Evolutionary conservation across 1,140 invertebrate genomes (phyloP), one percentile per base, ranked within the genome.

Genomic region (Camponotus floridanus): DNA sequence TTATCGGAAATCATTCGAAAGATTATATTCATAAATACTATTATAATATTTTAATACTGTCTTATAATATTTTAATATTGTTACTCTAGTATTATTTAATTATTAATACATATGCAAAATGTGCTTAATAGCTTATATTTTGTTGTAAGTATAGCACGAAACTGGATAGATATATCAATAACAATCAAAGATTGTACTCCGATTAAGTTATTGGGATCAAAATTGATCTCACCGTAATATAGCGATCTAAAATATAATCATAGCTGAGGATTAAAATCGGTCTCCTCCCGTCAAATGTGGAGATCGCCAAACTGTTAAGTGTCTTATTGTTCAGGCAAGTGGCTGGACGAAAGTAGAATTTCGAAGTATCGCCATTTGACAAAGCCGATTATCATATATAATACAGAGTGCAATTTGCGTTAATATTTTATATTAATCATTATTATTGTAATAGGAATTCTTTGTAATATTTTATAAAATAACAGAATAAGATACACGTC

Each of bases 321-420:
- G 94, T 95, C 94, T 95, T 95, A 95, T 94, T 93, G 94, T 95
- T 94, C 94, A 89, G 91, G 89, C 90, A 92, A 92, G 88, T 91
- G 91, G 91, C 93, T 94, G 92, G 93, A 92, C 90, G 89, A 92
- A 92, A 90, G 88, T 93, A 90, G 85, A 90, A 85, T 90, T 90
- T 90, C 21, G 73, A 83, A 59, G 31, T 74, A 33, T 83, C 31
- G 5, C 39, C 67, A 15, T 42, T 80, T 3, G 57, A 84, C 36
- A 45, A 61, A 74, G 33, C 11, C 26, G 18, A 64, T 70, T 80
- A 70, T 68, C 7, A 55, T 36, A 79, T 65, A 7, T 7, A 15
- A 21, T 33, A 13, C 13, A 42, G 15, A 33, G 39, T 45, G 39
- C 48, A 4, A 15, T 48, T 45, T n/a, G 15, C n/a, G 18, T 45